Percentiles rank a stretch among this genome's conserved stretches.
These are phyloP conservation scores for Morelia viridis DNA, from an alignment of 2,797 vertebrate genomes.

Conservation along the genomic window DNA sequence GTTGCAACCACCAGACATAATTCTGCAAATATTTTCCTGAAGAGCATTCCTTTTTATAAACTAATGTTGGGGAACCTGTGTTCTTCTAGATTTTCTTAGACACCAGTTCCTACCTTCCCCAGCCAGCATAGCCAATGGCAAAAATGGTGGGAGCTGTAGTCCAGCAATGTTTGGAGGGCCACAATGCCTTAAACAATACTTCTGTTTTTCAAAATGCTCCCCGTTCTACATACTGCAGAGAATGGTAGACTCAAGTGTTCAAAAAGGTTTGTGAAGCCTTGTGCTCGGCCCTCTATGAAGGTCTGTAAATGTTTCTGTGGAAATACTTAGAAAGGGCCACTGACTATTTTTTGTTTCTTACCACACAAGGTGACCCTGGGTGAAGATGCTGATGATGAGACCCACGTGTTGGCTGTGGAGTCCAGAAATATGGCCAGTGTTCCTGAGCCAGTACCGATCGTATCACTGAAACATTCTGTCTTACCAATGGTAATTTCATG, in stretches of 20 bases:
- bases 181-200: not conserved
- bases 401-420: slow-evolving; percentile 67
- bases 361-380: slow-evolving; percentile 66
- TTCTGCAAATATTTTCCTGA: not conserved
- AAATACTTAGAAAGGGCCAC: not conserved
- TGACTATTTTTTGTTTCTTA: not conserved
- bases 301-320: not conserved
- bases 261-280: not conserved
- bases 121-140: not conserved
- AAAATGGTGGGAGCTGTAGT: not conserved
- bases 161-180: not conserved
- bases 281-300: not conserved
- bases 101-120: not conserved
- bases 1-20: not conserved
- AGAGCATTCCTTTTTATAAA: not conserved
- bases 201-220: not conserved
- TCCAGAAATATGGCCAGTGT: slow-evolving; percentile 33
- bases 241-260: not conserved
- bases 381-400: slow-evolving; percentile 63
- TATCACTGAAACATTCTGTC: slow-evolving; percentile 51
- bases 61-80: not conserved
- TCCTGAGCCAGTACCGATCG: slow-evolving; percentile 59
- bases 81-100: not conserved
- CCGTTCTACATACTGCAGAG: not conserved
- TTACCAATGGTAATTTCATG: slow-evolving; percentile 68